Conservation (phyloP, 1,140 invertebrate species). For the Cotesia glomerata region DNA sequence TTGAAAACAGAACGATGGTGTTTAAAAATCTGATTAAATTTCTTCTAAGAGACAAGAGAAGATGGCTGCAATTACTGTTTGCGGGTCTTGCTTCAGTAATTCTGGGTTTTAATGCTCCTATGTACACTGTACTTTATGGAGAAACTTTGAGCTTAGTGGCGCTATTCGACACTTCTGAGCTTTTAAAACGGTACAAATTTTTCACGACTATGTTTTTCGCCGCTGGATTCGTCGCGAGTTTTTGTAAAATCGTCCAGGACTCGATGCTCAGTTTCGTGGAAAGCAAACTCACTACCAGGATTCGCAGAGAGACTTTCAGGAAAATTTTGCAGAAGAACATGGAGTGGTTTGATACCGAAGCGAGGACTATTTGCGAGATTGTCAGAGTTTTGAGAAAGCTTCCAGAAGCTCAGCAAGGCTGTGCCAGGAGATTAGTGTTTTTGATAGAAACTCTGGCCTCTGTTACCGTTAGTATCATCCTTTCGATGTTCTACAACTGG, state of each 20-base stretch:
- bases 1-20: not conserved
- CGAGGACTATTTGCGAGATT: not conserved
- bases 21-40: not conserved
- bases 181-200: not conserved
- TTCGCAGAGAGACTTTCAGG: slow-evolving; percentile 6
- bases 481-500: slow-evolving; percentile 16
- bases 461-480: slow-evolving; percentile 5
- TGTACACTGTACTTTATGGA: not conserved
- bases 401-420: not conserved
- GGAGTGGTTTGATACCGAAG: slow-evolving; percentile 20
- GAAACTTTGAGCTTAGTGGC: slow-evolving; percentile 6
- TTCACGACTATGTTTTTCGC: slow-evolving; percentile 5
- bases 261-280: slow-evolving; percentile 8
- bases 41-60: not conserved
- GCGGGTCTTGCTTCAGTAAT: not conserved
- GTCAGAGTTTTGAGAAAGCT: not conserved
- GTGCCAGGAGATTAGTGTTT: slow-evolving; percentile 9
- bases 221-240: slow-evolving; percentile 12
- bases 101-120: not conserved
- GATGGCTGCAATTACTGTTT: not conserved
- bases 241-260: slow-evolving; percentile 14
- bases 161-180: not conserved
- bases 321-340: slow-evolving; percentile 16
- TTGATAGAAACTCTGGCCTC: slow-evolving; percentile 9
- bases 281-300: slow-evolving; percentile 11